phyloP scores from a whole-genome alignment of 2,888 invertebrate species.

The Pseudanteris insignis region DNA sequence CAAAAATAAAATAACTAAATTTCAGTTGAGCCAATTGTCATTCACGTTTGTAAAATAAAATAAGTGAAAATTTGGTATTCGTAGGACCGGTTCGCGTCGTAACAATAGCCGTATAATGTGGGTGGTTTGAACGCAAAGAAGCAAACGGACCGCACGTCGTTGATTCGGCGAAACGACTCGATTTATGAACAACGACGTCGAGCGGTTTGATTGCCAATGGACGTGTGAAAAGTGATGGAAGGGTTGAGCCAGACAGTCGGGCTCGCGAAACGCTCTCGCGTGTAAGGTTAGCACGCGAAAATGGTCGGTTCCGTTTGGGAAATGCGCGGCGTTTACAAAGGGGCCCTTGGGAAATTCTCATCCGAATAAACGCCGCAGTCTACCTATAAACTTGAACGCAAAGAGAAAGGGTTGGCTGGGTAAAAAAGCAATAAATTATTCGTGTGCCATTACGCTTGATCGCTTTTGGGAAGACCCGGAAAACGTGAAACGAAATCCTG shows the following conservation, averaged over 20 bases:
- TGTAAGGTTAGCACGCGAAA: conserved; percentile 44
- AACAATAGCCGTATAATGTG: too few species aligned
- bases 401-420: conserved; percentile 44
- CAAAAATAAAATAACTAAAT: too few species aligned
- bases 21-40: too few species aligned
- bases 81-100: too few species aligned
- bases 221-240: too few species aligned
- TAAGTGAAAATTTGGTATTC: too few species aligned
- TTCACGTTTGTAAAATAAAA: too few species aligned
- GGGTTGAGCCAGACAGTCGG: conserved; percentile 15
- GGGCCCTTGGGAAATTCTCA: conserved; percentile 47
- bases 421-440: conserved; percentile 53
- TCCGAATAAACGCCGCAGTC: conserved; percentile 45
- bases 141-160: too few species aligned
- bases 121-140: too few species aligned
- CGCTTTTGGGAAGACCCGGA: conserved; percentile 29
- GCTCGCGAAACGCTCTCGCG: conserved; percentile 26
- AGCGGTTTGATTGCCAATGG: too few species aligned
- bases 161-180: too few species aligned
- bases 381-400: conserved; percentile 40
- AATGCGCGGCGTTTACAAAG: conserved; percentile 42
- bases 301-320: conserved; percentile 38
- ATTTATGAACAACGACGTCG: neutral
- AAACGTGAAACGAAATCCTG: conserved; percentile 20
- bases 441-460: conserved; percentile 42